Base-by-base conservation (phyloP, 2,888 invertebrate genomes). In the Andrena praecox region DNA sequence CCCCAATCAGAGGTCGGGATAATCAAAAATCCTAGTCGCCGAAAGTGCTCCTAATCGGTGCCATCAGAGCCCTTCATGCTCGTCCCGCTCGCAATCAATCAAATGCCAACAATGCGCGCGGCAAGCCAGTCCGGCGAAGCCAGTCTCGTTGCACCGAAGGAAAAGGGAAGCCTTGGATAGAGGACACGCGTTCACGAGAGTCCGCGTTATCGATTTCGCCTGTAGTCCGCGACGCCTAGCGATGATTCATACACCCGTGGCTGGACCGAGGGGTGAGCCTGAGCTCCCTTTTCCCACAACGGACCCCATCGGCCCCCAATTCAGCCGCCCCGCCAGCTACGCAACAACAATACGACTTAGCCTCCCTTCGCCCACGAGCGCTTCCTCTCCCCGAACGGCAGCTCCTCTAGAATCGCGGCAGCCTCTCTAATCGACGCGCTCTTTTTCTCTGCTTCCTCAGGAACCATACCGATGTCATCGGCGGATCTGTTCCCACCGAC, bases 211-310 rank as follows among this genome's bases (percentile, higher is more conserved):
- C 90, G 91, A 91, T 91, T 87, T 89, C 87, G 85, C 82, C 82
- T 16, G 76, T 42, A 87, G 86, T 87, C 77, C 88, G 89, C 86
- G 87, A 89, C 87, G 88, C 89, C 86, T 87, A 84, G 78, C 85
- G 92, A 93, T 93, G 93, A 93, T 92, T 93, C 93, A 93, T 92
- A 90, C 89, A 60, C 75, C 82, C 84, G 84, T 87, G 80, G 89
- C 90, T 90, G 91, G 90, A 92, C 92, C 91, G 89, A 91, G 91
- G 92, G 93, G 87, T 88, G 89, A 88, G 84, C 85, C 87, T 83
- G 85, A 63, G 82, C 87, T 90, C 91, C 91, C 92, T 89, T 90
- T 91, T 90, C 89, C 89, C 91, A 90, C 90, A 91, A 89, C 84
- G 81, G 85, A 84, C 84, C 82, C 87, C 87, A 84, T 68, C 85